Base-by-base conservation (phyloP, 2,113 vertebrate species). In the Eupsittula cactorum region DNA sequence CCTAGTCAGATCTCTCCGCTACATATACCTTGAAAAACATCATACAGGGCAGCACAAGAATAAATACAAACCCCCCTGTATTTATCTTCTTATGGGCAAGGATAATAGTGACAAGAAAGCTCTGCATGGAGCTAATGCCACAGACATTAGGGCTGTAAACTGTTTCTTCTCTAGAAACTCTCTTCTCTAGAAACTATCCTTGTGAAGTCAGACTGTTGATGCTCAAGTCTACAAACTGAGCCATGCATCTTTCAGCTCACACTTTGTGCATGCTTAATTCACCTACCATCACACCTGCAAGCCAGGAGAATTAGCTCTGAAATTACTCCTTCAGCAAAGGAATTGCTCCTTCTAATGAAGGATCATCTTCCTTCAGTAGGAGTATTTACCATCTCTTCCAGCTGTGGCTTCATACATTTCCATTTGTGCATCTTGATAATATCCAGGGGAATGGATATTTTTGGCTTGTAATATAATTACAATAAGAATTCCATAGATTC, bases 241-340 rank as follows among this genome's bases (percentile, higher is more conserved):
- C 25, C 19, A 2, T 5, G 28, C 20, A 25, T 35, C 33, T 62
- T 23, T 33, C 33, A 70, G 57, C 77, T 88, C 27, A 29, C 35
- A 0, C 41, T 46, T 55, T 20, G 29, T 28, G 9, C 2, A 0
- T 29, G 13, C n/a, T 29, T 46, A 37, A 77, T 46, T 37, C 11
- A 78, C 33, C 33, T 69, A 39, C 49, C 25, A 69, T 9, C 47
- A 52, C 16, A 10, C 8, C 52, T 41, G 17, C 14, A 46, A 64
- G 18, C 7, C 28, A 25, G 13, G 13, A 69, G 44, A 73, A 82
- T 6, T 44, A 47, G n/a, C 60, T 82, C 31, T n/a, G 53, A 82
- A 74, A 69, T 35, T 21, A 82, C 33, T 52, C 4, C 16, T 33
- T 79, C 10, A 1, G 33, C 10, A 6, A 59, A 35, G 33, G 10